Evolutionary conservation across 2,888 invertebrate species (phyloP).

Genomic region (Meteorus colon): DNA sequence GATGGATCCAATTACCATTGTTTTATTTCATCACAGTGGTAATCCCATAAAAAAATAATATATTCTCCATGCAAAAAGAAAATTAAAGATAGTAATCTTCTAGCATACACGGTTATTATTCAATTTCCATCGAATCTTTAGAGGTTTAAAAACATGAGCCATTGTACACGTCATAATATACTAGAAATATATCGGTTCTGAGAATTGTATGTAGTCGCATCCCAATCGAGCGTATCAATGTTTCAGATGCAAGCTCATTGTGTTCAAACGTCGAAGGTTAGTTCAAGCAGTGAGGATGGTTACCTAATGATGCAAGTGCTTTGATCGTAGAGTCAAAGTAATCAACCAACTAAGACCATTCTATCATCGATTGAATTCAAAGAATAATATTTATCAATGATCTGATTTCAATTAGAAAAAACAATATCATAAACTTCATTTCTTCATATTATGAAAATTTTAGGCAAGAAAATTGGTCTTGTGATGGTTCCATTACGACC

Average conservation of each 20-base stretch:
- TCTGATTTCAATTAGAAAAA: neutral
- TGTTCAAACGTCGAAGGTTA: conserved; percentile 20
- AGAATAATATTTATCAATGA: neutral
- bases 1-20: too few relatives aligned
- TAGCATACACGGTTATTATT: neutral
- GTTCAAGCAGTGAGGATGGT: conserved; percentile 25
- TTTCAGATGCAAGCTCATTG: conserved; percentile 5
- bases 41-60: neutral
- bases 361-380: neutral
- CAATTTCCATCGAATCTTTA: neutral
- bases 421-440: too few relatives aligned
- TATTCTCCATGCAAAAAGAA: neutral
- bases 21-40: too few relatives aligned
- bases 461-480: neutral
- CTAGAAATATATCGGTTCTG: neutral
- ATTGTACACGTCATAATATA: neutral
- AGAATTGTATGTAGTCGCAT: neutral
- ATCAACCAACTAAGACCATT: conserved; percentile 45
- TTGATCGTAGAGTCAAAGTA: conserved; percentile 40
- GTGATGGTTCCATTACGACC: conserved; percentile 40
- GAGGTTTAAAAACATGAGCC: neutral
- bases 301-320: conserved; percentile 49
- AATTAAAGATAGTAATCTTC: neutral
- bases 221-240: neutral
- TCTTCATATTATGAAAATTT: too few relatives aligned